Conservation (phyloP, 35 echinoderm and acorn worm species). For the Hemicentrotus pulcherrimus region DNA sequence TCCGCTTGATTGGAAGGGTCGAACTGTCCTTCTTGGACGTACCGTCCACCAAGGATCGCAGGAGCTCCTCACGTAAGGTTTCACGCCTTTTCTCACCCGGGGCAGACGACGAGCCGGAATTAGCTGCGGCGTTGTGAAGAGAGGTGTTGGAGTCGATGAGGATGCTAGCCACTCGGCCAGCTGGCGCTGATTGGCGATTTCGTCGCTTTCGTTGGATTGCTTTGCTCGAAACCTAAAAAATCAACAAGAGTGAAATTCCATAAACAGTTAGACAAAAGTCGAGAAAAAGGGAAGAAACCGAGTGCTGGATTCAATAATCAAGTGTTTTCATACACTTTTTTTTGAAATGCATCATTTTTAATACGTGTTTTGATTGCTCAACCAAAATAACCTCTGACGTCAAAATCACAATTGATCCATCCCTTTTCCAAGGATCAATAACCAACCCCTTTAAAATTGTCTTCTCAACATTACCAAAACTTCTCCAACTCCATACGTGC, state of each 20-base stretch:
- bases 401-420: no score
- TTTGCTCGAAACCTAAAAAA: slow-evolving; percentile 5
- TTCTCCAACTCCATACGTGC: background rate
- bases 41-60: slow-evolving; percentile 42
- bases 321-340: background rate
- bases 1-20: background rate
- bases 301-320: background rate
- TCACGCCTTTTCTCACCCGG: slow-evolving; percentile 36
- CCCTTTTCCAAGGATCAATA: background rate
- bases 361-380: no score
- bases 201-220: slow-evolving; percentile 35
- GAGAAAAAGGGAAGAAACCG: background rate
- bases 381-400: no score
- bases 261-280: background rate
- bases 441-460: background rate
- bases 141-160: slow-evolving; percentile 42
- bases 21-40: slow-evolving; percentile 20
- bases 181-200: slow-evolving; percentile 47
- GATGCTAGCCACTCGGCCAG: slow-evolving; percentile 43
- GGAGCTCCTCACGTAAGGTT: slow-evolving; percentile 52
- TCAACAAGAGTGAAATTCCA: background rate
- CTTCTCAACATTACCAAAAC: background rate
- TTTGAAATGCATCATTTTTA: no score
- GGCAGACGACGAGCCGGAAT: background rate
- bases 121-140: background rate